Conservation (phyloP, 2,113 vertebrate genomes). For the Ctenodactylus gundi region DNA sequence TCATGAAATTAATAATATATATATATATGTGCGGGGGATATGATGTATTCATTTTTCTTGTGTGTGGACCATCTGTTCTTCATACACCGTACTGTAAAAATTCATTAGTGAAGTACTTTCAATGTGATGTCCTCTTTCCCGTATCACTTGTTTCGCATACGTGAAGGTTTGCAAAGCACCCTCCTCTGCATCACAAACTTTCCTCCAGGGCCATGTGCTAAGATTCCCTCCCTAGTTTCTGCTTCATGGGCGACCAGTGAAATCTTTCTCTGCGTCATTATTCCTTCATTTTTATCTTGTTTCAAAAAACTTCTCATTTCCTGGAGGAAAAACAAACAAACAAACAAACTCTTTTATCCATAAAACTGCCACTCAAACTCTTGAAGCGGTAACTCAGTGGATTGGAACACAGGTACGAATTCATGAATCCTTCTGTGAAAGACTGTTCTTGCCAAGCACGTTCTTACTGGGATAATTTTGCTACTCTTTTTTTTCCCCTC, state of each 20-base stretch:
- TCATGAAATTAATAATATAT: neutral
- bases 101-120: neutral
- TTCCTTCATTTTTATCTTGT: neutral
- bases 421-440: neutral
- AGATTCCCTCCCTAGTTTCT: neutral
- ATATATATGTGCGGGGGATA: too few relatives aligned
- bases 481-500: neutral
- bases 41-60: too few relatives aligned
- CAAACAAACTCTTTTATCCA: neutral
- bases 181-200: neutral
- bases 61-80: accelerated
- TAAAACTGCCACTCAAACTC: neutral
- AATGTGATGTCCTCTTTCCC: neutral
- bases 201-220: neutral
- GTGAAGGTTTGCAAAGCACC: neutral
- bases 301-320: neutral
- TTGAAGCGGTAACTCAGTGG: neutral
- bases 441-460: neutral
- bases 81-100: too few relatives aligned
- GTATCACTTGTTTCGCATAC: neutral
- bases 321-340: neutral
- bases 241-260: neutral
- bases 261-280: neutral
- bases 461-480: neutral
- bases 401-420: neutral